phyloP scores from a whole-genome alignment of 2,113 vertebrate species.

The Grammomys surdaster region DNA sequence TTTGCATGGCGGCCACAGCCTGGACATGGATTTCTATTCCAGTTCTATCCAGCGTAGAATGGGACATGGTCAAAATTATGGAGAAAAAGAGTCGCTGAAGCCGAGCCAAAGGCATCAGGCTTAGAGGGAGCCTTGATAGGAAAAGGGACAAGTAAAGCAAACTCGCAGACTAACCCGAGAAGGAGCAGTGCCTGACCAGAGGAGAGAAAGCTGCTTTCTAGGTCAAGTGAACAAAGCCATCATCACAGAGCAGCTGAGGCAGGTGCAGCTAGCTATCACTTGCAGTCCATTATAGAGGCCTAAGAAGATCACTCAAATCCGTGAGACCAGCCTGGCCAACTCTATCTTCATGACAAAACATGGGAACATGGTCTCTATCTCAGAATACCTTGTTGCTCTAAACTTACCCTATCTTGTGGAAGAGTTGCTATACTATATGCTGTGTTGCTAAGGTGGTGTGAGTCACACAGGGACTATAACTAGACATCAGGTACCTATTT shows the following conservation, averaged over 20 bases:
- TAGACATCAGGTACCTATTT: background rate
- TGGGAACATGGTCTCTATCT: background rate
- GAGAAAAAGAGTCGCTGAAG: background rate
- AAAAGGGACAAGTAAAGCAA: background rate
- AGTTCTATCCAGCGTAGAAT: no score
- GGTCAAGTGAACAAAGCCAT: slow-evolving; percentile 1
- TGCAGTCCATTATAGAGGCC: background rate
- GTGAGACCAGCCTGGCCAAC: background rate
- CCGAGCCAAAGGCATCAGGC: background rate
- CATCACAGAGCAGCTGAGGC: background rate
- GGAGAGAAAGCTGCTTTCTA: background rate
- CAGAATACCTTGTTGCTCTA: no score
- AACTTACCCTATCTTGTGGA: background rate
- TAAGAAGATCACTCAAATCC: background rate
- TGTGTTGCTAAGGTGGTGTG: background rate
- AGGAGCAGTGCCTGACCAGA: background rate
- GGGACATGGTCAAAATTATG: background rate
- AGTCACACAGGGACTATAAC: background rate
- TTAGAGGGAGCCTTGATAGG: background rate
- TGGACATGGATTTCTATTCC: background rate
- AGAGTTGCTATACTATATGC: background rate
- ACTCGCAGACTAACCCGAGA: background rate
- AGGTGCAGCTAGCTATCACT: background rate
- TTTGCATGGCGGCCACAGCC: background rate
- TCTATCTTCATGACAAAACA: background rate